These are phyloP conservation scores for Leptopilina syphax DNA, from an alignment of 2,888 invertebrate species.

Conservation along the genomic window DNA sequence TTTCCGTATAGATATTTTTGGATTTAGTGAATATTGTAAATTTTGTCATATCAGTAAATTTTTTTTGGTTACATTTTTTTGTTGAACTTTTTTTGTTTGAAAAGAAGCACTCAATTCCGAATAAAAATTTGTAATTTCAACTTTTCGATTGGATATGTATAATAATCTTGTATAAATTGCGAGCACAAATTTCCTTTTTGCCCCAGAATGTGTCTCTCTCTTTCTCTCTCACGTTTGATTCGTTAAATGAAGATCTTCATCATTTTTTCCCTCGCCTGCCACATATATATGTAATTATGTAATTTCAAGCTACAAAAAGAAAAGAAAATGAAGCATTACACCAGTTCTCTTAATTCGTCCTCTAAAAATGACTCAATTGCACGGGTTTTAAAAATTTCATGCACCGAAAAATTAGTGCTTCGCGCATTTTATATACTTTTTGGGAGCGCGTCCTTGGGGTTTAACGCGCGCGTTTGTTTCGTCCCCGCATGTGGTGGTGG, in stretches of 20 bases:
- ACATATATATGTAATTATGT: constrained; percentile 20
- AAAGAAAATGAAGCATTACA: too few relatives aligned
- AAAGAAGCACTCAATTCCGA: too few relatives aligned
- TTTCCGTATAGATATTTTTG: too few relatives aligned
- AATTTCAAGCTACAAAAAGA: not conserved
- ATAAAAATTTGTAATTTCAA: too few relatives aligned
- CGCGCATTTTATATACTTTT: constrained; percentile 18
- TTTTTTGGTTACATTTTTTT: too few relatives aligned
- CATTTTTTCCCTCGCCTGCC: not conserved
- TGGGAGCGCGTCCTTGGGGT: not conserved
- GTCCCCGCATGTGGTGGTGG: not conserved
- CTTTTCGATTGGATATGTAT: too few relatives aligned
- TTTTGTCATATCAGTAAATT: too few relatives aligned
- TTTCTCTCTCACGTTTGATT: not conserved
- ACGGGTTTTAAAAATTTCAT: constrained; percentile 28
- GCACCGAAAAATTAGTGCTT: constrained; percentile 9
- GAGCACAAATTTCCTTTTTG: too few relatives aligned
- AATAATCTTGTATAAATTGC: too few relatives aligned
- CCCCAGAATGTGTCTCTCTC: not conserved
- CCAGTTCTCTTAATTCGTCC: not conserved
- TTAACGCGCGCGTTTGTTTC: too few relatives aligned
- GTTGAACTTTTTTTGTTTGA: too few relatives aligned
- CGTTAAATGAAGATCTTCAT: not conserved
- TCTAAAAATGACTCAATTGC: constrained; percentile 37
- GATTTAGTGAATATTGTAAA: too few relatives aligned